These are phyloP conservation scores for Emydocephalus ijimae DNA, from an alignment of 2,113 vertebrate species.

Conservation along the genomic window DNA sequence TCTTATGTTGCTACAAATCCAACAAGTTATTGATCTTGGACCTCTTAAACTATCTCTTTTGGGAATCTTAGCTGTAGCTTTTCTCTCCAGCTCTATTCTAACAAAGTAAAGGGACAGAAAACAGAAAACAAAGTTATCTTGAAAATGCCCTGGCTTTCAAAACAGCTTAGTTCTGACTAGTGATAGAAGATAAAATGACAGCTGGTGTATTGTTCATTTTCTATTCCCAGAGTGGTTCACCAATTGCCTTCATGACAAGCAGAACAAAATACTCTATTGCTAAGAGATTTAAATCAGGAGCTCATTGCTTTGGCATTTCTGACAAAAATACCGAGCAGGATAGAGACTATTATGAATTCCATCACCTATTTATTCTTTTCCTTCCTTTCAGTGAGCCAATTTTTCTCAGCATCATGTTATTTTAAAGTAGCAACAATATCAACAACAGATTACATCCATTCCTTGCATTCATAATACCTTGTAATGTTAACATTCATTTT, in stretches of 20 bases:
- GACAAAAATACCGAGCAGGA: not conserved
- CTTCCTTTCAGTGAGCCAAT: not conserved
- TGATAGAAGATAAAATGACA: slow-evolving; percentile 8
- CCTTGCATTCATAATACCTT: not conserved
- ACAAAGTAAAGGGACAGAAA: not conserved
- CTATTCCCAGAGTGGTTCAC: not conserved
- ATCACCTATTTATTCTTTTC: not conserved
- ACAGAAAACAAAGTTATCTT: not conserved
- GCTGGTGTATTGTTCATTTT: not conserved
- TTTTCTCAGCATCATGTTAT: not conserved
- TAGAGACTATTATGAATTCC: not conserved
- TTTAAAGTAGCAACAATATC: not conserved
- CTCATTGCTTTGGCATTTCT: not conserved
- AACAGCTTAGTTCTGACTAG: not conserved
- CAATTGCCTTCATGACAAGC: slow-evolving; percentile 4
- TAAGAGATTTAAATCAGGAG: not conserved
- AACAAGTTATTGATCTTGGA: not conserved
- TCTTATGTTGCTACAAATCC: not conserved
- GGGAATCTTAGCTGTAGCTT: not conserved
- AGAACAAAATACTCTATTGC: not conserved
- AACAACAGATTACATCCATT: not conserved
- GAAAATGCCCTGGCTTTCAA: not conserved
- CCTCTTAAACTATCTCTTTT: not conserved
- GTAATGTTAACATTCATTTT: not conserved
- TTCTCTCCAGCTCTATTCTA: not conserved